Base-by-base conservation (phyloP, 1,140 invertebrate species). In the Drosophila kurseongensis region DNA sequence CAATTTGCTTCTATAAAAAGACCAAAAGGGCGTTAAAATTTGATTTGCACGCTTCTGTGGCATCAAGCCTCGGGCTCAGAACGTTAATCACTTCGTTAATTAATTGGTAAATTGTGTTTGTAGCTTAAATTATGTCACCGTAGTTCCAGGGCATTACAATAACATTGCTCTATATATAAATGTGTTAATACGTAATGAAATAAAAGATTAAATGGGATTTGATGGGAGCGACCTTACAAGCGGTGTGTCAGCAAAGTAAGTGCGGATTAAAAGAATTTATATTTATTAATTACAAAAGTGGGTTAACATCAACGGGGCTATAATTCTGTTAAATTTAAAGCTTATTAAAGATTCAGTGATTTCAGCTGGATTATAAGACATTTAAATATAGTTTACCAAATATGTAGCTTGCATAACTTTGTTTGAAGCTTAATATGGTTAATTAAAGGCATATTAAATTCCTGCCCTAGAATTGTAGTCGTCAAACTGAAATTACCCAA, bases 41-140 rank as follows among this genome's bases (percentile, higher is more conserved):
- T 86, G 79, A 88, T 82, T 79, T 79, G 56, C 58, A 78, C 71
- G 66, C 78, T 48, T 65, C 54, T 54, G 55, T 60, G 57, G 35
- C 63, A 27, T 4, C 44, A 48, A 47, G 52, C 68, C 23, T 9
- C 18, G 54, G 68, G 68, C 68, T 72, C 66, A 58, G 36, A 40
- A 54, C 42, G 66, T 80, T 88, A 82, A 85, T 86, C 66, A 88
- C 67, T 65, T 27, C 59, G 55, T 78, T 83, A 88, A 88, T 88
- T 86, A 86, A 80, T 84, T 84, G 67, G 60, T 75, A 79, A 84
- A 83, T 80, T 84, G 71, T 62, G 44, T 75, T 79, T 69, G 72
- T 67, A 75, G 80, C 80, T 73, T 79, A 75, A 79, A 75, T 79
- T 83, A 79, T 83, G 42, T 44, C 68, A 42, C 66, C 66, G 38